These are phyloP conservation scores for Phymorhynchus buccinoides DNA, from an alignment of 1,140 invertebrate species.

Conservation along the genomic window DNA sequence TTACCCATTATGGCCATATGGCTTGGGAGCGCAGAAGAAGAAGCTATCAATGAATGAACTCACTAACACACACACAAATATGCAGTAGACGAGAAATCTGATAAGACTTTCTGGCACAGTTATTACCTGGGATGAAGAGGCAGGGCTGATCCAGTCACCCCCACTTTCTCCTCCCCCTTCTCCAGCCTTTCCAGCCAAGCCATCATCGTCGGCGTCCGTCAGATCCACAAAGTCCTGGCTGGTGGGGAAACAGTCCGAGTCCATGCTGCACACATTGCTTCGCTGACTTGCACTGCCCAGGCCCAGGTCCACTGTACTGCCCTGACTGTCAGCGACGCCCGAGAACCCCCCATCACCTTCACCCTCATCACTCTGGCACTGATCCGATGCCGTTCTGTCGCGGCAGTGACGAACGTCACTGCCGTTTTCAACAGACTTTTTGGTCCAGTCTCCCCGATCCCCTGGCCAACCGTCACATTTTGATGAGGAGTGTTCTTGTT, in stretches of 20 bases:
- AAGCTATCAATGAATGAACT: too few species aligned
- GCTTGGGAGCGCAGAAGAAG: too few species aligned
- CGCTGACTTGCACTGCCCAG: background rate
- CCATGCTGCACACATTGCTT: slow-evolving; percentile 37
- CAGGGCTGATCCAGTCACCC: background rate
- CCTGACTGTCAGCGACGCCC: background rate
- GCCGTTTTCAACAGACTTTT: background rate
- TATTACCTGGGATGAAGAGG: background rate
- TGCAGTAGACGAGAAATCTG: too few species aligned
- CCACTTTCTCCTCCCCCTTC: background rate
- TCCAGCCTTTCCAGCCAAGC: background rate
- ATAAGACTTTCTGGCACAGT: too few species aligned
- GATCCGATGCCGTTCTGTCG: too few species aligned
- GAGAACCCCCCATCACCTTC: background rate
- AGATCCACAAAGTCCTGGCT: slow-evolving; percentile 37
- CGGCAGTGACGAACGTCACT: background rate
- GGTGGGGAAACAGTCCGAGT: slow-evolving; percentile 4
- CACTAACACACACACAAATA: too few species aligned
- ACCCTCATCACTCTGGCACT: background rate
- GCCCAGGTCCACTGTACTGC: background rate
- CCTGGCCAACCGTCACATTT: background rate
- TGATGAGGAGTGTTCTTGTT: background rate
- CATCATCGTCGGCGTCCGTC: slow-evolving; percentile 28
- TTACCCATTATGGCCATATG: too few species aligned
- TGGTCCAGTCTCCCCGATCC: background rate